Conservation (phyloP, 2,113 vertebrate species). For the Xiphophorus couchianus region DNA sequence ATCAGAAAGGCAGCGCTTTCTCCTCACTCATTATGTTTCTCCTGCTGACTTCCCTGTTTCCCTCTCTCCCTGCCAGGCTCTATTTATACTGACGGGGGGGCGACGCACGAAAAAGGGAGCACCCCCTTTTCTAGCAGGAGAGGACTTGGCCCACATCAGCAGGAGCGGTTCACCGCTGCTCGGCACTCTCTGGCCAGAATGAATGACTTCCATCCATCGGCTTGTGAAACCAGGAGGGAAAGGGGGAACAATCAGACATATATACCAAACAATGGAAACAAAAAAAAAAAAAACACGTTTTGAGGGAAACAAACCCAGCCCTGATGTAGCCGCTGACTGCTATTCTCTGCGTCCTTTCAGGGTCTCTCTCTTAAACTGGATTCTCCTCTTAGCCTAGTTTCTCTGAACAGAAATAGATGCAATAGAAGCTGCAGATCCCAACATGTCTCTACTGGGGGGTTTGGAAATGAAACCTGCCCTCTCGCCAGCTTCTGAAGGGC, state of each 20-base stretch:
- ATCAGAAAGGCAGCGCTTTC: conserved; percentile 52
- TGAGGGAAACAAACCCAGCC: conserved; percentile 37
- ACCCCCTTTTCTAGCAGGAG: conserved; percentile 47
- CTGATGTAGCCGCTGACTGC: conserved; percentile 31
- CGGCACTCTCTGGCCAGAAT: conserved; percentile 62
- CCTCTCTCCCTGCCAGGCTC: conserved; percentile 39
- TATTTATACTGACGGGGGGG: conserved; percentile 67
- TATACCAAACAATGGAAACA: conserved; percentile 64
- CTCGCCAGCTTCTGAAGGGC: conserved; percentile 28
- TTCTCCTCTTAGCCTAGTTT: conserved; percentile 78
- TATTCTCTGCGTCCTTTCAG: conserved; percentile 22
- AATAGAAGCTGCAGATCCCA: conserved; percentile 49
- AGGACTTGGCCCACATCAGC: conserved; percentile 75
- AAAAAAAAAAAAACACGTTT: background rate
- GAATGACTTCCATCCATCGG: conserved; percentile 72
- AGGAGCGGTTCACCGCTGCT: conserved; percentile 63
- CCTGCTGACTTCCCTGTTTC: conserved; percentile 17
- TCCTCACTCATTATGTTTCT: conserved; percentile 51
- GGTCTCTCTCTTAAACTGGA: conserved; percentile 54
- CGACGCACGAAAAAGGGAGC: conserved; percentile 63
- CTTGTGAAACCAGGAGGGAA: conserved; percentile 53
- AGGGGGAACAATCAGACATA: conserved; percentile 54
- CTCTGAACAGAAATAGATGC: conserved; percentile 77
- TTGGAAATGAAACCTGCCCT: conserved; percentile 69
- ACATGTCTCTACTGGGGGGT: conserved; percentile 63